Base-by-base conservation (phyloP, 2,113 vertebrate genomes). In the Canis aureus region DNA sequence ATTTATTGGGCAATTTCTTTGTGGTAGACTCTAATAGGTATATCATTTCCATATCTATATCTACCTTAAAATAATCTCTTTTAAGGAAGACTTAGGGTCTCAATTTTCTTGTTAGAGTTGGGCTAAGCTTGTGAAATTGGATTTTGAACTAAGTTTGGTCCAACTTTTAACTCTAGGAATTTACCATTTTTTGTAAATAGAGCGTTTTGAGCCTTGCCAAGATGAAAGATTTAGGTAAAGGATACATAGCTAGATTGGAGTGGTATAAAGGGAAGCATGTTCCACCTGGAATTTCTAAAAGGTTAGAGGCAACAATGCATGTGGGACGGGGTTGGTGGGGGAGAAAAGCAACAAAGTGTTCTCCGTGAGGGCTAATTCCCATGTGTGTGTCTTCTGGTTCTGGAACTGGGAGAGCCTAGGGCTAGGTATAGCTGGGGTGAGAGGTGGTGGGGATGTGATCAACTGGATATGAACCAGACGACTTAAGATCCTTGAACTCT, bases 1-100 rank as follows among this genome's bases (percentile, higher is more conserved):
- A 59, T 59, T 96, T 96, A 55, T 69, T 85, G 53, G 59, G 4
- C 64, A n/a, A 87, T 73, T 78, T 93, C 9, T 96, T 95, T 73
- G 89, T n/a, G 43, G 29, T 27, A 86, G 32, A 4, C 25, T 32
- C 19, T 94, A 78, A 35, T 55, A 86, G 13, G n/a, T 83, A 32
- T 35, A 84, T 88, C 22, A 20, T 3, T 91, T 35, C 29, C 2
- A 11, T 71, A 29, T 86, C 43, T 43, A 38, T 53, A 35, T 49
- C 43, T 94, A 35, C 38, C 57, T 89, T 59, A 82, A 81, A 85
- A 35, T 1, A 59, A 27, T 9, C 15, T 92, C 27, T 92, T 55
- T 92, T 55, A 89, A 59, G 55, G 71, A 82, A 78, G 78, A 23
- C 43, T 81, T 23, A 59, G 19, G 17, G 78, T 57, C 60, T 38